Evolutionary conservation across 53 echinoderm and acorn worm species (phyloP), one percentile per base, ranked within the genome.

Genomic region (Temnopleurus reevesii): DNA sequence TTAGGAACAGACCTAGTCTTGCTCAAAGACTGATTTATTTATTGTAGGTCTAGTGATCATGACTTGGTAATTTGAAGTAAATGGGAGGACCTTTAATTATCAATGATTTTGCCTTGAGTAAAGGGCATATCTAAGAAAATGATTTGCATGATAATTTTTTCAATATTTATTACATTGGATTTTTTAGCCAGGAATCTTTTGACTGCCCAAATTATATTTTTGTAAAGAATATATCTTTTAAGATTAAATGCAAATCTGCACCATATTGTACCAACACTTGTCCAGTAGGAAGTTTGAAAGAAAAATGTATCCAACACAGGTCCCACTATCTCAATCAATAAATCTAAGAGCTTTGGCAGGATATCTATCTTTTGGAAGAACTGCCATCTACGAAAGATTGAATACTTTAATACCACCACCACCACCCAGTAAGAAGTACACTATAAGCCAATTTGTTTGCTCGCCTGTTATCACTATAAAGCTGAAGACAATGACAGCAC

Each of bases 41-140:
- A 47, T 79, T 46, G 15, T 47, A 49, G 79, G 79, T 79, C 79
- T 79, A 79, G 79, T 79, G 79, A 79, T 79, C 79, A 79, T 79
- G 30, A 41, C 79, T 47, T 79, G 10, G 4, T 71, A n/a, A 71
- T 71, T 71, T 38, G 71, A 41, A 71, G 79, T 46, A 28, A 79
- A 79, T 79, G 79, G 79, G 79, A 79, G 79, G 79, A 79, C 79
- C 79, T 79, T 46, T 29, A 49, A 43, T 71, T 10, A 2, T 19
- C n/a, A 19, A 6, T 1, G 19, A 3, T 21, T 71, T 1, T 71
- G 43, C n/a, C 41, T 71, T 71, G 43, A 41, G 41, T 12, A 41
- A 3, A 71, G 71, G n/a, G 21, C 36, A 38, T 19, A 4, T 0
- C 23, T n/a, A n/a, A n/a, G n/a, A n/a, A n/a, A n/a, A n/a, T n/a